These are phyloP conservation scores for Allacma fusca DNA, from an alignment of 2,888 invertebrate species.

Conservation along the genomic window DNA sequence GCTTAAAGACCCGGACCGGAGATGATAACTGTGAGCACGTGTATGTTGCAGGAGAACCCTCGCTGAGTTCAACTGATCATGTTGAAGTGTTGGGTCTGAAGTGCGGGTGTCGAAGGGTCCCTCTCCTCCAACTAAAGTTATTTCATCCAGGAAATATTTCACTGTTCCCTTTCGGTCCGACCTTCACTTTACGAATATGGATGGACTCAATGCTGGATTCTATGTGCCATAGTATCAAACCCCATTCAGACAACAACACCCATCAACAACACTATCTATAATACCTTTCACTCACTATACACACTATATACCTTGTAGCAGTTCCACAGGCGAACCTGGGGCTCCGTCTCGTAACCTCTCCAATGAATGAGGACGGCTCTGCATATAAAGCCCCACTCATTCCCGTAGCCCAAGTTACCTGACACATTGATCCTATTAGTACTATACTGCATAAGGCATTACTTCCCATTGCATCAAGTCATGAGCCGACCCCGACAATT, in stretches of 20 bases:
- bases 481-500: constrained; percentile 36
- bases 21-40: constrained; percentile 37
- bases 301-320: no score
- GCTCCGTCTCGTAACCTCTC: no score
- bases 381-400: no score
- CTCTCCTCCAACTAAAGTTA: constrained; percentile 34
- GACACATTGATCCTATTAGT: no score
- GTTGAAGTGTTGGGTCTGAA: constrained; percentile 18
- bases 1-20: constrained; percentile 13
- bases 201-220: constrained; percentile 19
- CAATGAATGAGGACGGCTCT: no score
- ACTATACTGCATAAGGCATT: not conserved
- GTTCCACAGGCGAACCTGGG: no score
- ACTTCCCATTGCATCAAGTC: no score
- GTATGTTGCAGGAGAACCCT: constrained; percentile 27
- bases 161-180: constrained; percentile 45
- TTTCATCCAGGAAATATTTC: constrained; percentile 16
- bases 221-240: constrained; percentile 12
- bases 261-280: constrained; percentile 13
- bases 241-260: constrained; percentile 26
- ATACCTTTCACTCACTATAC: not conserved
- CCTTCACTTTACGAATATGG: constrained; percentile 60
- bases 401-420: no score
- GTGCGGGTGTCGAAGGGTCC: constrained; percentile 47
- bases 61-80: constrained; percentile 23